phyloP scores from a whole-genome alignment of 2,888 invertebrate species.

The Torymus aiolomorphi region DNA sequence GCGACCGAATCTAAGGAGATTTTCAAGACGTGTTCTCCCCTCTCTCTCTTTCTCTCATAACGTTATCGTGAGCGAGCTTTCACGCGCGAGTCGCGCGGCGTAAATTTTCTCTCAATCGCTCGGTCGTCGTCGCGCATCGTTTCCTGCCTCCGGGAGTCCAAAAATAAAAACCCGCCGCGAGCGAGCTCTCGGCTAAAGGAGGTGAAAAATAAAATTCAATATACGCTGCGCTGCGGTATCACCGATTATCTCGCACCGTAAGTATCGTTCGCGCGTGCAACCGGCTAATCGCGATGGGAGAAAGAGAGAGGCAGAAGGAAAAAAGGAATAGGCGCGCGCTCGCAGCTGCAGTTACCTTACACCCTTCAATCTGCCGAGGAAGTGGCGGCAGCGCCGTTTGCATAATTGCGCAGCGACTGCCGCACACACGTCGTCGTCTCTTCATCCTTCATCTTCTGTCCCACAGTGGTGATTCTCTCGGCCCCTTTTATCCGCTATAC shows the following conservation, averaged over 20 bases:
- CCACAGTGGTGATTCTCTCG: background rate
- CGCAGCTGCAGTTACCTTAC: constrained; percentile 67
- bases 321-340: constrained; percentile 17
- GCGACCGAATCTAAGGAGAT: constrained; percentile 12
- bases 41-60: too few species aligned
- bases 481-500: constrained; percentile 1
- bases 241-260: constrained; percentile 64
- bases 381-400: constrained; percentile 67
- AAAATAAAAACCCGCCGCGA: background rate
- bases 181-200: background rate
- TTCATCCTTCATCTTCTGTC: constrained; percentile 47
- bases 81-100: constrained; percentile 8
- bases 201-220: constrained; percentile 38
- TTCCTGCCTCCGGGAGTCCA: constrained; percentile 1
- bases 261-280: constrained; percentile 46
- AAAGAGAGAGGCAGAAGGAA: background rate
- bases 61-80: constrained; percentile 17
- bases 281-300: constrained; percentile 43
- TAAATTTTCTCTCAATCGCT: constrained; percentile 20
- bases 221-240: constrained; percentile 32
- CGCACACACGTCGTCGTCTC: constrained; percentile 46
- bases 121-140: background rate
- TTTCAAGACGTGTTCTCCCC: background rate
- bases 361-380: constrained; percentile 70
- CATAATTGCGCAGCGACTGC: constrained; percentile 67